Evolutionary conservation across 2,888 invertebrate genomes (phyloP), one percentile per base, ranked within the genome.

Genomic region (Caenorhabditis virilis): DNA sequence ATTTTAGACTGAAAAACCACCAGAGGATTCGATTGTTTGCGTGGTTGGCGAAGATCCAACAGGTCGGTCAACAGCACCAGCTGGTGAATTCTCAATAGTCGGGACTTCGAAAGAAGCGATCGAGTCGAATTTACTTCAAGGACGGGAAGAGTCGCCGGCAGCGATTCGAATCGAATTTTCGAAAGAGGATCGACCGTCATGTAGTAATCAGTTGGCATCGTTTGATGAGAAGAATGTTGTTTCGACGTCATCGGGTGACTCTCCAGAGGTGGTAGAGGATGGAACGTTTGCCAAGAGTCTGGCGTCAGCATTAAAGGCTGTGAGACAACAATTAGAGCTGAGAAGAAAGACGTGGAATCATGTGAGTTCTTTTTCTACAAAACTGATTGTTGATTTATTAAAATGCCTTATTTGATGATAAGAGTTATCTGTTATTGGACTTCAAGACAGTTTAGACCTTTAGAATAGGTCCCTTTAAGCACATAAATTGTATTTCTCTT

Each of bases 1-100:
- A 2, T 55, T 68, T 43, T 39, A 72, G 71, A 62, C 41, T 7
- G 71, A 65, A 26, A 49, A 45, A 22, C 71, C 71, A 16, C 53
- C 68, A 0, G 46, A 46, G 16, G 56, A 56, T n/a, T 48, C 45
- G 11, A 26, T 69, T 4, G 22, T 69, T 13, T 72, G 72, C 42
- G 54, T 60, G 7, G 58, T 72, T 15, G 72, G 72, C 5, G 72
- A 67, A 35, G 72, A 72, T 47, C 60, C 65, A 16, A 58, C 63
- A 1, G 69, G 64, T 9, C 51, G 50, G 23, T 55, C 65, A 7
- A 43, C 55, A 11, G 60, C 58, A 1, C 53, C 54, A 16, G 26
- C 58, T 18, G 69, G 61, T 26, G 61, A 62, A 26, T 62, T 65
- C 41, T 43, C 51, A 2, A 39, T 65, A 0, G 38, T 45, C 18